Base-by-base conservation (phyloP, 1,140 invertebrate genomes). In the Bombus consobrinus region DNA sequence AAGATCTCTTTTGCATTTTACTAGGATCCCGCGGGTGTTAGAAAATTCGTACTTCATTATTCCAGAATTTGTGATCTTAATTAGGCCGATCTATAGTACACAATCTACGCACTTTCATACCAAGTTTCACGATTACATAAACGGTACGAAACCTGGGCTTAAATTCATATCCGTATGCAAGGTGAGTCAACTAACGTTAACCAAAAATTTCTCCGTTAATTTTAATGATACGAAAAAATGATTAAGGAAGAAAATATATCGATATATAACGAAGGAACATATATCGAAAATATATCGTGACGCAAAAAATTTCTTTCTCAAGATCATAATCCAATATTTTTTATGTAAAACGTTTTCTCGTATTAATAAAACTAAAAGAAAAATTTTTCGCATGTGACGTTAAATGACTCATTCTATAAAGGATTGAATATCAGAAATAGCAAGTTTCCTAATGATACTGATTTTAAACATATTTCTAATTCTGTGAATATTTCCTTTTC, bases 1-100 rank as follows among this genome's bases (percentile, higher is more conserved):
- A 84, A 84, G 59, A 83, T 85, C 81, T 71, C 73, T 53, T 77
- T 83, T 72, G 66, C 39, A 37, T 34, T 71, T 64, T 64, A 28
- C 8, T 32, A 32, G 10, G 18, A 28, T 37, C 15, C 28, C 13
- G 9, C 28, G 9, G 22, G 37, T 62, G n/a, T 68, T 37, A 43
- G 47, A 68, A 81, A 57, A 85, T 81, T 74, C 22, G n/a, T 25
- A 15, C 22, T 43, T 57, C 66, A 59, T 28, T 39, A 47, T 62
- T 81, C 71, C 34, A 47, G 28, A 71, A 72, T 68, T 28, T 32
- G 25, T 39, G 68, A 62, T 68, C 66, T 80, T 80, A 85, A 85
- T 85, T 80, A 32, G 25, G 8, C 41, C 53, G 80, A 47, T 28
- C 53, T 74, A 32, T 37, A 10, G 12, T 32, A 34, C 37, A 64